Evolutionary conservation across 53 echinoderm and acorn worm species (phyloP), one percentile per base, ranked within the genome.

Genomic region (Temnopleurus reevesii): DNA sequence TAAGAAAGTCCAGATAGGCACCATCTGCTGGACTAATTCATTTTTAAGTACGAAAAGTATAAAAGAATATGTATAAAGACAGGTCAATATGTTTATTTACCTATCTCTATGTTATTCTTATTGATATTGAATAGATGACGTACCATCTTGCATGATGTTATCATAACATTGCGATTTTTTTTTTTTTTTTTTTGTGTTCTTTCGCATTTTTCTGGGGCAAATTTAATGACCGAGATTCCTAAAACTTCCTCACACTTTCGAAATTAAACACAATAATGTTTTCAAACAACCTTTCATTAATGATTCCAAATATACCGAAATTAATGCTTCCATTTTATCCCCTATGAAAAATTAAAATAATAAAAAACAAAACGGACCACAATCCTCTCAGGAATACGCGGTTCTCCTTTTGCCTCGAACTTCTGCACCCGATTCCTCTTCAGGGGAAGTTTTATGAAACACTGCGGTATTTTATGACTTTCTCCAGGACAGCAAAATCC

Each of bases 361-460:
- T 15, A 63, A n/a, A 41, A 17, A 71, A 36, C 43, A 71, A 71
- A 71, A 41, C 23, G 2, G 4, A 41, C 43, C 41, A 38, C 71
- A 71, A 41, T 23, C 41, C 71, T 29, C 71, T 41, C 10, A 9
- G 23, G 71, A 36, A 5, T n/a, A 38, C 41, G 71, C 41, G 71
- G 71, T 71, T 8, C 41, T 71, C 43, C n/a, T 58, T 43, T 29
- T 55, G 83, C 46, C 58, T 57, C 17, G 44, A 76, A 45, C 44
- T 76, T 28, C 43, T 13, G 9, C 34, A 59, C 8, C 15, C 38
- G 26, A 55, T 66, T 63, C 41, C 84, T 34, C 19, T 44, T 86
- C 65, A 64, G 43, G 86, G 91, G 76, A 86, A 76, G 35, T 18
- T 45, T 47, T 24, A 91, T 91, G 76, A 89, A 71, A 84, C 57